Conservation (phyloP, 2,888 invertebrate species). For the Prostheceraeus crozeri region DNA sequence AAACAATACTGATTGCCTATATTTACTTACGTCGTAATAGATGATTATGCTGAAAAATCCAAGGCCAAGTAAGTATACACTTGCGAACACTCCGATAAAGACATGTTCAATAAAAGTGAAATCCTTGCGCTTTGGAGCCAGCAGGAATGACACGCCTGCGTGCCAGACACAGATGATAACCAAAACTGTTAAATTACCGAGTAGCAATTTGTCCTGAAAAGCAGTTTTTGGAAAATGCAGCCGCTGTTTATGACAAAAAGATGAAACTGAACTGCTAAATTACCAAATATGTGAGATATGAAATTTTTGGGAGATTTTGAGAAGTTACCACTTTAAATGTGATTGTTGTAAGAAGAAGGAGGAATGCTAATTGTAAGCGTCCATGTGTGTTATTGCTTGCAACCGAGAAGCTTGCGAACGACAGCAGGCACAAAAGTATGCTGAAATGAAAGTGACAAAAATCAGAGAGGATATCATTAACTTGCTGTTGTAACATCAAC, state of each 20-base stretch:
- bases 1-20: too few relatives aligned
- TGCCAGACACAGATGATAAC: neutral
- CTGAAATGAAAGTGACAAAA: too few relatives aligned
- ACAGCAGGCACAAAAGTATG: too few relatives aligned
- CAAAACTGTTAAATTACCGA: neutral
- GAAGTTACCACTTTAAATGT: slow-evolving; percentile 16
- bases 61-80: too few relatives aligned
- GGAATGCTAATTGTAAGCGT: slow-evolving; percentile 1
- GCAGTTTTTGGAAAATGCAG: neutral
- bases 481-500: too few relatives aligned
- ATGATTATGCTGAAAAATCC: neutral
- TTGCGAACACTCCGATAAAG: slow-evolving; percentile 9
- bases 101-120: neutral
- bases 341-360: slow-evolving; percentile 5
- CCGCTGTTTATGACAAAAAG: neutral
- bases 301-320: slow-evolving; percentile 26
- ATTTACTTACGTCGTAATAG: slow-evolving; percentile 5
- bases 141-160: neutral
- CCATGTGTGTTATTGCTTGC: too few relatives aligned
- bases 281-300: slow-evolving; percentile 21
- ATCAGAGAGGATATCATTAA: too few relatives aligned
- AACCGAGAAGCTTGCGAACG: too few relatives aligned
- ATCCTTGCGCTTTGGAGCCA: neutral
- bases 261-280: too few relatives aligned
- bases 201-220: slow-evolving; percentile 8